Base-by-base conservation (phyloP, 1,140 invertebrate genomes). In the Hylaeus anthracinus region DNA sequence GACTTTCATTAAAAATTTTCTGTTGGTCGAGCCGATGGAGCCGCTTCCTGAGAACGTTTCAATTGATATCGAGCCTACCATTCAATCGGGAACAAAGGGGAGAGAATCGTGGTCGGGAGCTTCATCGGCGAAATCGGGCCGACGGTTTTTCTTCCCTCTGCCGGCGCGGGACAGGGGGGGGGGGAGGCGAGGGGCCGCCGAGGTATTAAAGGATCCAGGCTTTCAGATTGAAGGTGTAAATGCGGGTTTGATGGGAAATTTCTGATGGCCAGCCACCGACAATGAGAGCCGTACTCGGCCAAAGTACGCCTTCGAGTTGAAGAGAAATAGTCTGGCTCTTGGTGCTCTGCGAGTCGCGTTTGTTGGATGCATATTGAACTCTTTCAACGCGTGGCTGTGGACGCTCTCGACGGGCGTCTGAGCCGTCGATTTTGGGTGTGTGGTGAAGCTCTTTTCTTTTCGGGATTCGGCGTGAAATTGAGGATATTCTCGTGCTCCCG, bases 1-100 rank as follows among this genome's bases (percentile, higher is more conserved):
- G 76, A 85, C 72, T 85, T 86, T 86, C 85, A 86, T 86, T 86
- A 86, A 86, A 86, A 86, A 82, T 86, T 86, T 82, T 75, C 80
- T 83, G 79, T 86, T 78, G 80, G 73, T n/a, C 66, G 81, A 83
- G 65, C 83, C 72, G 83, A 85, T 71, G 61, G 67, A 81, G 61
- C 55, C 71, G 64, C 56, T 53, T 69, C 75, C 65, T 66, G 61
- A 79, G 60, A 82, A 79, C 72, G 83, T 72, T 66, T 80, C 84
- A 82, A 86, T 85, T 86, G 83, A 85, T 85, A 86, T 85, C 73
- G 83, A 85, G 83, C 82, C 76, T 74, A 73, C 81, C 85, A 81
- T 82, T 85, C 75, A 75, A 81, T 82, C 83, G 69, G 79, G 83
- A 86, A 84, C 78, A 79, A 79, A 43, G 43, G 37, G 63, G n/a